Evolutionary conservation across 64 coral and sea anemone species (phyloP), one percentile per base, ranked within the genome.

Genomic region (Actinia tenebrosa): DNA sequence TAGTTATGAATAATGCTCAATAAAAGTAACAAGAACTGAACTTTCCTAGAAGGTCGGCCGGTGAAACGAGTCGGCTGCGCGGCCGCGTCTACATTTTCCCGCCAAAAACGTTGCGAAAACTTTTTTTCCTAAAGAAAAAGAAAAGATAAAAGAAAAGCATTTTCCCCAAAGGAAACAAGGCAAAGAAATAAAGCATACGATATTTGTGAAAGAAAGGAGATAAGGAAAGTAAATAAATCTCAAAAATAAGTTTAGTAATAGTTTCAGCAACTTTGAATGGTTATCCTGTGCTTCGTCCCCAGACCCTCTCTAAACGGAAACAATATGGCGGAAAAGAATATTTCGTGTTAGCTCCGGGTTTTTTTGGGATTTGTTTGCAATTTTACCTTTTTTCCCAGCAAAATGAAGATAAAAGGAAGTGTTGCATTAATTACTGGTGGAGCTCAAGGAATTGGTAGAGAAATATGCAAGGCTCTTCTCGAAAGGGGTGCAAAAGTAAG

Each of bases 341-440:
- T 10, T n/a, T 22, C 20, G 22, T n/a, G 18, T 66, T 66, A 0
- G 5, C 63, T 66, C n/a, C 10, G 63, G 7, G n/a, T 20, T n/a
- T 66, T 10, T 66, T 66, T 37, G 30, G 30, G 30, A 37, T 37
- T 37, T 37, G 30, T 66, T 66, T 66, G n/a, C 1, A 66, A n/a
- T 79, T 79, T 37, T 47, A 8, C 16, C 10, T 79, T 79, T 17
- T 75, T 50, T 8, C 47, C 79, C 23, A 47, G 42, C 50, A 61
- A 44, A 10, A 92, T 92, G 90, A 92, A 87, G 71, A 87, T 92
- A 44, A 42, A 71, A 72, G 85, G 86, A 45, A 72, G 44, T 53
- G 90, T 83, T 52, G 85, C 90, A 22, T 78, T 92, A 69, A 88
- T 97, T 17, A 97, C 94, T 42, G 94, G 94, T 23, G 94, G 88